Conservation (phyloP, 2,888 invertebrate genomes). For the Drosophila rubida region DNA sequence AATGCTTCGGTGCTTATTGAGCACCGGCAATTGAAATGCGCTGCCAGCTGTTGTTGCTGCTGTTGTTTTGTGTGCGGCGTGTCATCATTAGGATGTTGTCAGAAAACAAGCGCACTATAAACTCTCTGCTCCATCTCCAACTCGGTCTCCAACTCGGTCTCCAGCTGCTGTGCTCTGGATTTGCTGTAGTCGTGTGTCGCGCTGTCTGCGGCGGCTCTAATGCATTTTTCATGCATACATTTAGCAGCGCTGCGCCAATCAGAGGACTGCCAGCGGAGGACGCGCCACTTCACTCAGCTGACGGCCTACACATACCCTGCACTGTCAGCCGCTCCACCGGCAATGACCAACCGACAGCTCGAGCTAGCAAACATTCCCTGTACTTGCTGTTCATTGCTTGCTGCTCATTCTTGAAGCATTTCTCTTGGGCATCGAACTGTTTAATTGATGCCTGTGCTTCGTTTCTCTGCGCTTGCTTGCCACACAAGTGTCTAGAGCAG, state of each 20-base stretch:
- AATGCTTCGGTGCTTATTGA: slow-evolving; percentile 27
- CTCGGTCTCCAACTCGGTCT: background rate
- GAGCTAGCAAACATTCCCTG: too few species aligned
- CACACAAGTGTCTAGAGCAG: too few species aligned
- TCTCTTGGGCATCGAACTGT: too few species aligned
- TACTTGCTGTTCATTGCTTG: too few species aligned
- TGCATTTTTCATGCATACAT: slow-evolving; percentile 77
- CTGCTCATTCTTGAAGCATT: too few species aligned
- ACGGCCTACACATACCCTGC: slow-evolving; percentile 22
- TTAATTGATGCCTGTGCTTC: too few species aligned
- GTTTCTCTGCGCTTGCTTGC: too few species aligned
- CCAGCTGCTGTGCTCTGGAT: slow-evolving; percentile 9
- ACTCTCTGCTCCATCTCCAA: slow-evolving; percentile 24
- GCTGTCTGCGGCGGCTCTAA: slow-evolving; percentile 50
- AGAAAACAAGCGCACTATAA: slow-evolving; percentile 60
- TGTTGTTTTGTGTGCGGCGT: slow-evolving; percentile 56
- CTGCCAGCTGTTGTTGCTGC: slow-evolving; percentile 2
- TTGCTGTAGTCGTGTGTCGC: slow-evolving; percentile 4
- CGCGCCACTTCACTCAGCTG: slow-evolving; percentile 31
- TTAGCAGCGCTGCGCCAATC: slow-evolving; percentile 65
- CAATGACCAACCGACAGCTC: too few species aligned
- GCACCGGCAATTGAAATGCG: slow-evolving; percentile 43
- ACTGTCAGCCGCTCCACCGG: background rate
- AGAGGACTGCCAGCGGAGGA: slow-evolving; percentile 26
- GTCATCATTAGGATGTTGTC: slow-evolving; percentile 71